A percentile compares a stretch with the other conserved stretches of the same genome.
Conservation (phyloP, 2,888 invertebrate genomes). For the Dynastes tityus region DNA sequence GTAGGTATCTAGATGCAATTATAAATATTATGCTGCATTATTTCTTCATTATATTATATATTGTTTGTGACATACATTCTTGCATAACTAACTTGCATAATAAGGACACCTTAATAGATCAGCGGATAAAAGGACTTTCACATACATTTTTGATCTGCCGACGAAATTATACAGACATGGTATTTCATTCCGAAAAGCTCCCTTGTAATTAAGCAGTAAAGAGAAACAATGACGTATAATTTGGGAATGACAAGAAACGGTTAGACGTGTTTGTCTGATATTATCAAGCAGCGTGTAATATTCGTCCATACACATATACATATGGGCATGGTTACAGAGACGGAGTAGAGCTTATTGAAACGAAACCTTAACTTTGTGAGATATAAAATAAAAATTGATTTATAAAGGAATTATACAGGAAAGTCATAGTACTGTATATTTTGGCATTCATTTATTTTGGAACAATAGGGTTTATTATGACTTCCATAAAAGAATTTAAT, state of each 20-base stretch:
- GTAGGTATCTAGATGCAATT: no score
- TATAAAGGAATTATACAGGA: no score
- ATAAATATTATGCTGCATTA: not conserved
- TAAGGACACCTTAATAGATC: not conserved
- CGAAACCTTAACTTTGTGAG: not conserved
- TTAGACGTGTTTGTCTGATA: conserved; percentile 46
- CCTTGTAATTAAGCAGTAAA: conserved; percentile 24
- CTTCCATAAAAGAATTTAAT: no score
- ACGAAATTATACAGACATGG: conserved; percentile 13
- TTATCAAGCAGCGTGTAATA: not conserved
- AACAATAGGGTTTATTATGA: no score
- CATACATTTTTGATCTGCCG: conserved; percentile 27
- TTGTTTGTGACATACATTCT: not conserved
- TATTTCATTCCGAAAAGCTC: not conserved
- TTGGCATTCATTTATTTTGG: no score
- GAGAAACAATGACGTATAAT: conserved; percentile 46
- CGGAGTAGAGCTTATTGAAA: not conserved
- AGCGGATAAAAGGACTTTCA: conserved; percentile 18
- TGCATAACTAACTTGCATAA: not conserved
- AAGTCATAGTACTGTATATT: no score
- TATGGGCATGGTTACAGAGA: not conserved
- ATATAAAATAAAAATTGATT: not conserved
- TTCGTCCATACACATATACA: not conserved
- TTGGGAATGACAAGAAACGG: conserved; percentile 37
- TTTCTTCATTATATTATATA: not conserved